A percentile compares a stretch with the other conserved stretches of the same genome.
Evolutionary conservation across 2,888 invertebrate species (phyloP).

Genomic region (Myopa testacea): DNA sequence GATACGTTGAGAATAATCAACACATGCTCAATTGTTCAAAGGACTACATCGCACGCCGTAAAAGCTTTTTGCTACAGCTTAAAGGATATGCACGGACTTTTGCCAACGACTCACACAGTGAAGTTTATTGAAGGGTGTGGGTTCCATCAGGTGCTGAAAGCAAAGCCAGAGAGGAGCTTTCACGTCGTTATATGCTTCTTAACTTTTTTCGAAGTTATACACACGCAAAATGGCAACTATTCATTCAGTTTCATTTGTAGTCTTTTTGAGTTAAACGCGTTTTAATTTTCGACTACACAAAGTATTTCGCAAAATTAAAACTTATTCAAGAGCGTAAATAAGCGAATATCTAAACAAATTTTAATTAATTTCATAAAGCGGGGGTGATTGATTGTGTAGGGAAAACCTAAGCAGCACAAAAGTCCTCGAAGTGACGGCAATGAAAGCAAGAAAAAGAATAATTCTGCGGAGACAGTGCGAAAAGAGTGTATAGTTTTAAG

Average conservation of each 20-base stretch:
- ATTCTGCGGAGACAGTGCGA: background rate
- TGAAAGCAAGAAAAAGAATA: background rate
- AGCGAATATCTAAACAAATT: background rate
- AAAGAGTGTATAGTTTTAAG: background rate
- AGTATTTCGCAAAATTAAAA: background rate
- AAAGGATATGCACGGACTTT: conserved; percentile 29
- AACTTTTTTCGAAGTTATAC: conserved; percentile 56
- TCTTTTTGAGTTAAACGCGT: conserved; percentile 16
- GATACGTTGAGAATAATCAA: conserved; percentile 19
- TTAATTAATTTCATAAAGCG: background rate
- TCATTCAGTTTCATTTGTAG: conserved; percentile 49
- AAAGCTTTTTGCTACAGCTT: conserved; percentile 33
- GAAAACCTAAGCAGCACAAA: background rate
- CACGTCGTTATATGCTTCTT: background rate
- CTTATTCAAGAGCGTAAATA: background rate
- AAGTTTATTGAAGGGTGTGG: background rate
- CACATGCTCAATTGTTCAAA: conserved; percentile 25
- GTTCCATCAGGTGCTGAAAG: background rate
- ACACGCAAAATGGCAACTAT: conserved; percentile 63
- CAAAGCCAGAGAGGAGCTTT: conserved; percentile 19
- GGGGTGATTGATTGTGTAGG: background rate
- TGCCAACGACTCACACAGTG: background rate
- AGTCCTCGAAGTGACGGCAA: conserved; percentile 7
- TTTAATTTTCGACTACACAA: conserved; percentile 11
- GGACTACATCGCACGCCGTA: background rate